phyloP scores from a whole-genome alignment of 2,888 invertebrate species.

The Apamea epomidion region DNA sequence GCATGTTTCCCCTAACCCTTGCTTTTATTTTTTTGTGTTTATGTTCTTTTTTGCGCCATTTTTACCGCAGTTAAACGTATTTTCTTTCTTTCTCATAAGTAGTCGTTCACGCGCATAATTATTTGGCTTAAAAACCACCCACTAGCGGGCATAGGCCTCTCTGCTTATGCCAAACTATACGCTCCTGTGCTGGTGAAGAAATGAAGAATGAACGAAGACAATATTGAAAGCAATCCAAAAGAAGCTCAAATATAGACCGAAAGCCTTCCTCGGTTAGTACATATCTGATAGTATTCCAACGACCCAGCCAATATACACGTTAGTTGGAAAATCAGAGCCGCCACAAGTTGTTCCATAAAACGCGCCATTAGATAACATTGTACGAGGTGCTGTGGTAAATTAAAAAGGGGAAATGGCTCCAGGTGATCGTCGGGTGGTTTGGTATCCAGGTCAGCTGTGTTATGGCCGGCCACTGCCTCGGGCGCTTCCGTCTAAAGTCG shows the following conservation, averaged over 20 bases:
- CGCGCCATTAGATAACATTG: conserved; percentile 39
- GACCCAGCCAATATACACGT: not conserved
- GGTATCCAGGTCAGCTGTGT: conserved; percentile 65
- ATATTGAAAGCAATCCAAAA: not conserved
- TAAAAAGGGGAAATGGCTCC: conserved; percentile 66
- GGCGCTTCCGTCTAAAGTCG: conserved; percentile 57
- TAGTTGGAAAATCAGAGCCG: conserved; percentile 8
- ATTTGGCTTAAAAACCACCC: not conserved
- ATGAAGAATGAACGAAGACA: not conserved
- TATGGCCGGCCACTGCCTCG: conserved; percentile 53
- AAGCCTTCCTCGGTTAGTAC: not conserved
- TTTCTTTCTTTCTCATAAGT: too few species aligned
- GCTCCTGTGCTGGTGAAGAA: too few species aligned
- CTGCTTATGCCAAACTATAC: not conserved
- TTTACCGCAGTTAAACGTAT: too few species aligned
- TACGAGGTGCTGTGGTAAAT: conserved; percentile 61
- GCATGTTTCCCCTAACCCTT: too few species aligned
- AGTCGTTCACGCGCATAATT: too few species aligned
- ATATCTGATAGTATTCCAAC: not conserved
- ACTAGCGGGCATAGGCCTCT: not conserved
- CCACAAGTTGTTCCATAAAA: conserved; percentile 36
- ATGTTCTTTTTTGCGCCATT: too few species aligned
- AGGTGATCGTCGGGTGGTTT: conserved; percentile 63
- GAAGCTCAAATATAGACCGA: not conserved
- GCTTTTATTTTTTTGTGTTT: too few species aligned